Evolutionary conservation across 2,113 vertebrate species (phyloP), one percentile per base, ranked within the genome.

Genomic region (Cyphomyrus plagiostoma): DNA sequence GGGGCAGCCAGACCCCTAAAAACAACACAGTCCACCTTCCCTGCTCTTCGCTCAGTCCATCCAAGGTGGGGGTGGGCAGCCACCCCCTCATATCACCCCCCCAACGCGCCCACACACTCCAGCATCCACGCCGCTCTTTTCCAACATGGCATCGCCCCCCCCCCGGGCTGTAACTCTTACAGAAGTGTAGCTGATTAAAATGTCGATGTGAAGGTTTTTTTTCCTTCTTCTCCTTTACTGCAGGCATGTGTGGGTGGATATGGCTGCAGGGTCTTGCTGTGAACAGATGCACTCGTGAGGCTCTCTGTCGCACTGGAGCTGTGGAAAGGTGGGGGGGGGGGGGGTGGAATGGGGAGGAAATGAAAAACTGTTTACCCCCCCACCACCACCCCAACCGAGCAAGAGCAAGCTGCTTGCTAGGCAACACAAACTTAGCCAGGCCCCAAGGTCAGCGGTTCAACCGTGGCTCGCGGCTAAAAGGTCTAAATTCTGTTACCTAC

Each of bases 371-470:
- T 85, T 89, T 91, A 90, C 9, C 35, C 13, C 49, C 11, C 50
- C 50, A 15, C 50, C 52, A 1, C 52, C 50, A 52, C 15, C 77
- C 89, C 89, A 35, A 88, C 88, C 86, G 89, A 58, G 88, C 83
- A n/a, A 89, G 89, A 88, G 88, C 49, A 50, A 53, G 88, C 2
- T 83, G 87, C 87, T 84, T 80, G 50, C 70, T 89, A 62, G 58
- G 90, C 88, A 90, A 90, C 84, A 80, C 87, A 89, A 82, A 90
- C 89, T 89, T 42, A 10, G 88, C 53, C 39, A 70, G 91, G 91
- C 70, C 89, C 88, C 26, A 89, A 90, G 94, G 94, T 95, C 93
- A 94, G 90, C 89, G 92, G 93, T 94, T 95, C 93, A 94, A 88
- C 4, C 80, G 52, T 89, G 90, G 93, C 92, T 89, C 88, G 48